Evolutionary conservation across 2,888 invertebrate genomes (phyloP).

Genomic region (Seira sanloemensis): DNA sequence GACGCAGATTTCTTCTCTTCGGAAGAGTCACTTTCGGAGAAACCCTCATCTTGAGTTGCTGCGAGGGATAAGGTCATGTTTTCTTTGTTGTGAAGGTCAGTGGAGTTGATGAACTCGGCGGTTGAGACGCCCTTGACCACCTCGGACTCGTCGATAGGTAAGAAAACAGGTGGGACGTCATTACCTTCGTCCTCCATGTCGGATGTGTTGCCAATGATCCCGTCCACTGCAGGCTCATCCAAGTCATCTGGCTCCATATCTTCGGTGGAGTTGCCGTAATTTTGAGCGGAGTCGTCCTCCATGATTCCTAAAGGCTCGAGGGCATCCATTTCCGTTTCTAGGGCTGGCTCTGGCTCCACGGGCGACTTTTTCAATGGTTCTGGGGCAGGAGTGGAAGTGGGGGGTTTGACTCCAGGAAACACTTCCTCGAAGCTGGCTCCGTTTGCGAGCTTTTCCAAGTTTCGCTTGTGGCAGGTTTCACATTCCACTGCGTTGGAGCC

Average conservation of each 20-base stretch:
- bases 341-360: slow-evolving; percentile 19
- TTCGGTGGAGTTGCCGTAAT: slow-evolving; percentile 49
- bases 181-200: slow-evolving; percentile 68
- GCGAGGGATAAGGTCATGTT: slow-evolving; percentile 44
- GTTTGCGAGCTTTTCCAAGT: slow-evolving; percentile 75
- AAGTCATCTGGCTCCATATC: slow-evolving; percentile 65
- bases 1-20: slow-evolving; percentile 64
- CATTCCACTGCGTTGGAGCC: slow-evolving; percentile 96
- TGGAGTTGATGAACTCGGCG: slow-evolving; percentile 31
- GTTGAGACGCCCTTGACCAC: slow-evolving; percentile 13
- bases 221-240: slow-evolving; percentile 69
- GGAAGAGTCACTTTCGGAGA: slow-evolving; percentile 70
- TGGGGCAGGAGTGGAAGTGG: slow-evolving; percentile 33
- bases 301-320: slow-evolving; percentile 5
- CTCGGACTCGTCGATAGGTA: slow-evolving; percentile 43
- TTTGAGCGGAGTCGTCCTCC: slow-evolving; percentile 48
- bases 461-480: slow-evolving; percentile 82
- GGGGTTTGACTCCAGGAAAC: slow-evolving; percentile 66
- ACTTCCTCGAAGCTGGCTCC: slow-evolving; percentile 82
- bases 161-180: slow-evolving; percentile 61
- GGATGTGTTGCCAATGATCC: slow-evolving; percentile 61
- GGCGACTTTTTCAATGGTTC: slow-evolving; percentile 22
- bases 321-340: slow-evolving; percentile 49
- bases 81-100: slow-evolving; percentile 44
- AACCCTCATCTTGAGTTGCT: slow-evolving; percentile 70